Evolutionary conservation across 2,797 vertebrate species (phyloP).

Genomic region (Acestrorhynchus altus): DNA sequence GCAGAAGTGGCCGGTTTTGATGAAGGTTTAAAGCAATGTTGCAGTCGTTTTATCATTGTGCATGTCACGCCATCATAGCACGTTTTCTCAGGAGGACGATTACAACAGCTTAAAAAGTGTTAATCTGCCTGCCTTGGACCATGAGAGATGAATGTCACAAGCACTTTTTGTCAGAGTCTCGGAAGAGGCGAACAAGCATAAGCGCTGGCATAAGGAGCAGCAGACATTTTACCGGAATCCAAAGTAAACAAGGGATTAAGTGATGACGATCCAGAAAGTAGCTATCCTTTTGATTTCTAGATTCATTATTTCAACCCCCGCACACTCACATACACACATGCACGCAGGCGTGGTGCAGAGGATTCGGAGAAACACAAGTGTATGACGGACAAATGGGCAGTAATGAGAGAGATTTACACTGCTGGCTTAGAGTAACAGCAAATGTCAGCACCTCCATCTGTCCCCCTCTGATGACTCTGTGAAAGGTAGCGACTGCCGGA

Average conservation of each 20-base stretch:
- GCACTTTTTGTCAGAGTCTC: constrained; percentile 5
- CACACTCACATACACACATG: constrained; percentile 36
- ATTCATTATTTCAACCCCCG: constrained; percentile 25
- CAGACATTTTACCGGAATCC: constrained; percentile 5
- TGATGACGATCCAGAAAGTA: constrained; percentile 39
- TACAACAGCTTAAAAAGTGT: constrained; percentile 27
- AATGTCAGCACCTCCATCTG: constrained; percentile 64
- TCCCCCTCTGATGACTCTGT: constrained; percentile 58
- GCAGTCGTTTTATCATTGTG: constrained; percentile 11
- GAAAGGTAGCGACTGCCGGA: constrained; percentile 60
- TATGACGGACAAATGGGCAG: constrained; percentile 48
- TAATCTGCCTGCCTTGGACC: constrained; percentile 1
- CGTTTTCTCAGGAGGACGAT: constrained; percentile 9
- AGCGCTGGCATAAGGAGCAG: background rate
- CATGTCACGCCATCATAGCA: background rate
- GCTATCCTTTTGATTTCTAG: constrained; percentile 18
- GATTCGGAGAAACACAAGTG: constrained; percentile 37
- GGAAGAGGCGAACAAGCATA: constrained; percentile 11
- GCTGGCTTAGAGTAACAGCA: constrained; percentile 49
- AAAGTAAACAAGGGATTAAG: constrained; percentile 23
- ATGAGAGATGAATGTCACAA: constrained; percentile 8
- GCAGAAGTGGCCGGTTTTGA: constrained; percentile 28
- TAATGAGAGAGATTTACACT: constrained; percentile 61
- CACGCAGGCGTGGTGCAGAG: constrained; percentile 16
- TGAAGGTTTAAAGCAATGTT: constrained; percentile 32